Evolutionary conservation across 1,140 invertebrate species (phyloP).

Genomic region (Aricia agestis): DNA sequence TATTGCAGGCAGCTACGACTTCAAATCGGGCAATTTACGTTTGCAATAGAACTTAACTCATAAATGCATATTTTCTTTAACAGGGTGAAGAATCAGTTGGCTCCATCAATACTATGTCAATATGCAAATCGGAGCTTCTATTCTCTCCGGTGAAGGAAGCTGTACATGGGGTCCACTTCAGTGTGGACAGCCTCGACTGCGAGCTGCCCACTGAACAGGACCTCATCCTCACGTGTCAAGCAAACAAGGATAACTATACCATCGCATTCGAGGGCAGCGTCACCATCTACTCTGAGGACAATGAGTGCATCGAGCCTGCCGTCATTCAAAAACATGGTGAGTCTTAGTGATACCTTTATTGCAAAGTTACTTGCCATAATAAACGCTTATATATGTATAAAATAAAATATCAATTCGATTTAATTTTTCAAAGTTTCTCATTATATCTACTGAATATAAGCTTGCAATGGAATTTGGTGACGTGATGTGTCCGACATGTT

Average conservation of each 20-base stretch:
- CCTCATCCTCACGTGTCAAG: constrained; percentile 91
- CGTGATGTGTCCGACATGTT: constrained; percentile 38
- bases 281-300: constrained; percentile 90
- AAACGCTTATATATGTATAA: too few relatives aligned
- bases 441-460: not conserved
- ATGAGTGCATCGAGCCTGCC: constrained; percentile 71
- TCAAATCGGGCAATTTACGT: not conserved
- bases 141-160: constrained; percentile 94
- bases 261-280: constrained; percentile 94
- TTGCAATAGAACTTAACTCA: not conserved
- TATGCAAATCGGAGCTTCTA: constrained; percentile 91
- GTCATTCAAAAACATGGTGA: constrained; percentile 72
- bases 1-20: not conserved
- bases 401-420: too few relatives aligned
- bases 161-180: constrained; percentile 85
- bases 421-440: too few relatives aligned
- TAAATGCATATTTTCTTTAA: constrained; percentile 23
- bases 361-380: too few relatives aligned
- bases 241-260: constrained; percentile 95
- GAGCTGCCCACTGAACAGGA: constrained; percentile 85
- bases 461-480: constrained; percentile 27
- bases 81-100: constrained; percentile 86
- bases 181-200: constrained; percentile 93
- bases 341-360: not conserved
- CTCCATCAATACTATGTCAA: constrained; percentile 86